Evolutionary conservation across 2,888 invertebrate genomes (phyloP), one percentile per base, ranked within the genome.

Genomic region (Noctua janthina): DNA sequence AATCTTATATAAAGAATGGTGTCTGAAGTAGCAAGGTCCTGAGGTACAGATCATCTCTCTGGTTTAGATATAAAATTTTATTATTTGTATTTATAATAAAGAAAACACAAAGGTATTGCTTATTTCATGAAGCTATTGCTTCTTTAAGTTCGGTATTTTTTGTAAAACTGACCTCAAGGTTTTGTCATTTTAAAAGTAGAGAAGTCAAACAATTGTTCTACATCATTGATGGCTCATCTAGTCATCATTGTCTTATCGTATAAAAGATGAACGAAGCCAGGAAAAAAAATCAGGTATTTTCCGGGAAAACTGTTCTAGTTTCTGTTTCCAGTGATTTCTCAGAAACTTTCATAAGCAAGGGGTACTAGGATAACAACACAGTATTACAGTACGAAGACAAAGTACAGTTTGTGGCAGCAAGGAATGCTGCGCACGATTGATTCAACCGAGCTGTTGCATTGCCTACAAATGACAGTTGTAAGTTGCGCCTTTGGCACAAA

Each of bases 401-500:
- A 74, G 23, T 64, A 69, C 62, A 73, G 80, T 73, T 79, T 15
- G 15, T 1, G 7, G 20, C 35, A 29, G 13, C 15, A 43, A 81
- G 54, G n/a, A 81, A 83, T 82, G 72, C 72, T 29, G 64, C 17
- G 35, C 82, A 82, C 72, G 83, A 83, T 82, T 82, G 75, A 82
- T 86, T 86, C 56, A 23, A 69, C 35, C 35, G 20, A 62, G 82
- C 67, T 49, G 71, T 72, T 49, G 82, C 69, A 72, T 59, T 82
- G 86, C 83, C 72, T 83, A 66, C 82, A 86, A 86, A 83, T 83
- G 75, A 75, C 35, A 69, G 71, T 64, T 64, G 86, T 62, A n/a
- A 68, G 74, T 86, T 82, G 68, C 74, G 75, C 82, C 75, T 86
- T 86, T 69, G 68, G 75, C 83, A 83, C 82, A 82, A 73, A 86